phyloP scores from a whole-genome alignment of 1,140 invertebrate genomes.

The Brachionus manjavacas region DNA sequence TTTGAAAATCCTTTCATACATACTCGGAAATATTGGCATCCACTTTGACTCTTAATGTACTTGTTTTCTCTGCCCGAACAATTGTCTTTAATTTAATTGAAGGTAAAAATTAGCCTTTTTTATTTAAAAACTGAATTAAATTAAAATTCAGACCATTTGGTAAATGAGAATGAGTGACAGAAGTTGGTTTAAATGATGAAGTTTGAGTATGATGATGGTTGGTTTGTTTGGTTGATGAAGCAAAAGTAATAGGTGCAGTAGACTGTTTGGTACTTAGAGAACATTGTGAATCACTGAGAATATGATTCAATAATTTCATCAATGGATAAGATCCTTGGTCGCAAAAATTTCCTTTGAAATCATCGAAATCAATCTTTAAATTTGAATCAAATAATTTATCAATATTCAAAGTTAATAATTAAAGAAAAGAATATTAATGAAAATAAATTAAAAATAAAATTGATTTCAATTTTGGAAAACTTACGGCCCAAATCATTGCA shows the following conservation, averaged over 20 bases:
- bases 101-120: not conserved
- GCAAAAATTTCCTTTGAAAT: slow-evolving; percentile 63
- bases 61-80: not conserved
- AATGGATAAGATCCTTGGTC: slow-evolving; percentile 76
- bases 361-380: slow-evolving; percentile 46
- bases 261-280: not conserved
- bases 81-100: not conserved
- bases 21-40: not conserved
- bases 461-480: not conserved
- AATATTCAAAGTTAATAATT: not conserved
- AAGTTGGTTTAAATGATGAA: not conserved
- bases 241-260: not conserved
- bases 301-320: slow-evolving; percentile 74
- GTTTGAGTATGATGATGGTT: not conserved
- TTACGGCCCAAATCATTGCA: slow-evolving; percentile 46
- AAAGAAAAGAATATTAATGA: not conserved
- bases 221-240: not conserved
- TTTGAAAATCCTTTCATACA: slow-evolving; percentile 1
- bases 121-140: not conserved
- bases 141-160: not conserved
- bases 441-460: not conserved
- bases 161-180: not conserved
- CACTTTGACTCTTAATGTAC: not conserved
- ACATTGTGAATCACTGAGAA: slow-evolving; percentile 3
- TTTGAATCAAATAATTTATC: not conserved